Percentiles rank a stretch among this genome's conserved stretches.
These are phyloP conservation scores for Manis crassicaudata DNA, from an alignment of 2,797 vertebrate species.

Conservation along the genomic window DNA sequence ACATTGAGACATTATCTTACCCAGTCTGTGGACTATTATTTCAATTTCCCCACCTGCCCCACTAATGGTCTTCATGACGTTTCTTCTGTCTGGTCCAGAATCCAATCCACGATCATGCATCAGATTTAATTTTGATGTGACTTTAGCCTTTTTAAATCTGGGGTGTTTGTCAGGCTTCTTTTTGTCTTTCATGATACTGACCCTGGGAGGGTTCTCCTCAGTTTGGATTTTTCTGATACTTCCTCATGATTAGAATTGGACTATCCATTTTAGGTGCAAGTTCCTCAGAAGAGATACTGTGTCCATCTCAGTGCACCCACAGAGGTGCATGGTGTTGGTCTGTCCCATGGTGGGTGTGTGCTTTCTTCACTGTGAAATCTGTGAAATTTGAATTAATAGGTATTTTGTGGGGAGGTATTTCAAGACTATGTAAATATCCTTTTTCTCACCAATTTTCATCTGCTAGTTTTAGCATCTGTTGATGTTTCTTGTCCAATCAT, in stretches of 20 bases:
- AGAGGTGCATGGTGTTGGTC: neutral
- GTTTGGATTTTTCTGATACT: slow-evolving; percentile 1
- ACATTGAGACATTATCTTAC: neutral
- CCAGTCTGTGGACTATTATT: neutral
- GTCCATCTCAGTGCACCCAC: neutral
- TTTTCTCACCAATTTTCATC: neutral
- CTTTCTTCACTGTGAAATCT: slow-evolving; percentile 41
- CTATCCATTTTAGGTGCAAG: neutral
- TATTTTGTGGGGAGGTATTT: slow-evolving; percentile 35
- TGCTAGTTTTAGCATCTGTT: neutral
- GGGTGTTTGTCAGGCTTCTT: neutral
- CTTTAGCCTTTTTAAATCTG: slow-evolving; percentile 19
- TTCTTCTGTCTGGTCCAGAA: slow-evolving; percentile 2
- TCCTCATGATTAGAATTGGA: neutral
- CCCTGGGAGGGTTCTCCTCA: neutral
- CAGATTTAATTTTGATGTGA: slow-evolving; percentile 19
- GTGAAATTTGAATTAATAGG: neutral
- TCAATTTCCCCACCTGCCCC: neutral
- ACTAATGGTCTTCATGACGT: neutral
- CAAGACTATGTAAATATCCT: slow-evolving; percentile 12
- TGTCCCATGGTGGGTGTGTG: neutral
- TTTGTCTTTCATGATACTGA: neutral
- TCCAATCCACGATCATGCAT: neutral
- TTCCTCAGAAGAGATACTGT: neutral
- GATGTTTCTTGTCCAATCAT: neutral